Evolutionary conservation across 1,140 invertebrate species (phyloP), one percentile per base, ranked within the genome.

Genomic region (Hesperophylax magnus): DNA sequence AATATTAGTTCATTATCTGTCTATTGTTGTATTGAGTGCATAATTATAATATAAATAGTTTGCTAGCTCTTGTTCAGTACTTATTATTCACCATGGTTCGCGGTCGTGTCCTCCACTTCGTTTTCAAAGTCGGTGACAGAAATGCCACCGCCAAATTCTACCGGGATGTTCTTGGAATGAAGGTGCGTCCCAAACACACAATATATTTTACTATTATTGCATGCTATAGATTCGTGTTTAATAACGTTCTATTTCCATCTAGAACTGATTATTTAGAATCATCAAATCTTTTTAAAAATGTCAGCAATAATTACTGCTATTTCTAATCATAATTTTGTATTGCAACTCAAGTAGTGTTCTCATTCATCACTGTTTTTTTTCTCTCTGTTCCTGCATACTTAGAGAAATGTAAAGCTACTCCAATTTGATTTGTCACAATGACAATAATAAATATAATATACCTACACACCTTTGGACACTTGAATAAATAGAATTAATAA

Each of bases 101-200:
- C 5, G 93, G 94, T 78, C 91, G 98, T 86, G 95, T 97, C 53
- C 91, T 99, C 34, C 98, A 99, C 92, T 99, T 95, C 90, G 98
- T 99, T 3, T 97, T 99, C 85, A 98, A 98, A 93, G 94, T 99
- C 83, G 95, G 95, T 0, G 94, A 99, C 88, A 92, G 98, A 65
- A 93, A 93, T 14, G 90, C 93, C 77, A 97, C 97, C 1, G 93
- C 94, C 0, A 93, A 95, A 86, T 99, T 99, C 90, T 99, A 96
- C 87, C 90, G 94, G 61, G 93, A 97, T 87, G 92, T 98, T 83
- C 91, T 99, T 22, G 97, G 97, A 84, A 99, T 99, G 98, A 96
- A 98, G 93, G 97, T 97, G 91, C 91, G 86, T 84, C 54, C 58
- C 56, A 78, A 67, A 31, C 9, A 17, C 78, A 65, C 69, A 31